phyloP scores from a whole-genome alignment of 2,888 invertebrate species.

The Yponomeuta plumbellus region DNA sequence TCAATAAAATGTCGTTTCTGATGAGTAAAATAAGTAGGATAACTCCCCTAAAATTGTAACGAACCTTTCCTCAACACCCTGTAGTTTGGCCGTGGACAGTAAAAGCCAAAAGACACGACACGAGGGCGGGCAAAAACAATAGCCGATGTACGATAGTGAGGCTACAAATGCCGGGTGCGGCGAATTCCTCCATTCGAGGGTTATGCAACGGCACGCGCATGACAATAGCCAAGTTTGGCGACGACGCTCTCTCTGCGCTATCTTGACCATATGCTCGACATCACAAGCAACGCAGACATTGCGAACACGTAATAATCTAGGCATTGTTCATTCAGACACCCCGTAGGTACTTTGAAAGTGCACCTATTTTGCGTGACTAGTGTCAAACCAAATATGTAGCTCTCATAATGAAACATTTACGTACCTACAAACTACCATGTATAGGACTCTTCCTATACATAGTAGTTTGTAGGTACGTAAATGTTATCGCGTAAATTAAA shows the following conservation, averaged over 20 bases:
- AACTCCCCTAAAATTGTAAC: too few species aligned
- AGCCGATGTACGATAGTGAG: background rate
- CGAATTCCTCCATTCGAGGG: constrained; percentile 9
- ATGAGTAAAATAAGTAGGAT: too few species aligned
- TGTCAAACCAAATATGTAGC: too few species aligned
- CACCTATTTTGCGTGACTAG: too few species aligned
- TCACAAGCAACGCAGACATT: background rate
- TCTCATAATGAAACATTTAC: background rate
- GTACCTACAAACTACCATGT: background rate
- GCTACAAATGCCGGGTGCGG: constrained; percentile 4
- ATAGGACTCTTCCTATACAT: too few species aligned
- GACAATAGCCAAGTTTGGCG: constrained; percentile 20
- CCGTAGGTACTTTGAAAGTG: background rate
- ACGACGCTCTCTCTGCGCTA: constrained; percentile 15
- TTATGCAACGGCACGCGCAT: constrained; percentile 11
- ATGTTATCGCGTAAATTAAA: background rate
- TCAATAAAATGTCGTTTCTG: too few species aligned
- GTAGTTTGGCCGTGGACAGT: background rate
- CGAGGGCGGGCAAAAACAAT: background rate
- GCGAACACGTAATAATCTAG: background rate
- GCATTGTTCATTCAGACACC: background rate
- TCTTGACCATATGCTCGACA: background rate
- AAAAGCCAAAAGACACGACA: background rate
- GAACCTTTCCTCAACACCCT: too few species aligned
- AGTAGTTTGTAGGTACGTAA: too few species aligned